These are phyloP conservation scores for Anoplopoma fimbria DNA, from an alignment of 2,113 vertebrate genomes.

Conservation along the genomic window DNA sequence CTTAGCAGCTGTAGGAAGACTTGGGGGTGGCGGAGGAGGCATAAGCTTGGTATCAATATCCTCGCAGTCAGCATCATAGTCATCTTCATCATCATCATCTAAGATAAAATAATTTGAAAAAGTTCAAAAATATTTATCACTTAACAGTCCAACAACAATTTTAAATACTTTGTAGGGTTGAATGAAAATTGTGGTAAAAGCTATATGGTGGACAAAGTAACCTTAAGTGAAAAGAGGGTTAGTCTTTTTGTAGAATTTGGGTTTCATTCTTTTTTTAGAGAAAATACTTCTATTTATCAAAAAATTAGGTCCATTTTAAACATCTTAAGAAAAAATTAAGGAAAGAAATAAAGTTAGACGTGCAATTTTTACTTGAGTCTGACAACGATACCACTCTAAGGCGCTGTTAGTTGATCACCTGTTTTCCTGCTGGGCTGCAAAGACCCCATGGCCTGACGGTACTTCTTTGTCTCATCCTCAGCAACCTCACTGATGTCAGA, in stretches of 20 bases:
- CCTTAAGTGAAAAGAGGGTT: no score
- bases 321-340: background rate
- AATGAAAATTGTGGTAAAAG: background rate
- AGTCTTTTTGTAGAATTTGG: no score
- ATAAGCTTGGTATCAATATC: slow-evolving; percentile 98
- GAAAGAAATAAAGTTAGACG: background rate
- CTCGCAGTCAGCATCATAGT: slow-evolving; percentile 97
- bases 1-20: slow-evolving; percentile 80
- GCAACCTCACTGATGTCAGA: slow-evolving; percentile 98
- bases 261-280: background rate
- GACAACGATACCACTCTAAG: background rate
- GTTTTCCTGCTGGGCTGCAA: slow-evolving; percentile 88
- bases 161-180: background rate
- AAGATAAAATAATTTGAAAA: background rate
- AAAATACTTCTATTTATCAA: background rate
- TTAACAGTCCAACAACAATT: background rate
- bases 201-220: background rate
- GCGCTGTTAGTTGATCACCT: slow-evolving; percentile 77
- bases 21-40: slow-evolving; percentile 95
- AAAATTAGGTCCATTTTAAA: background rate
- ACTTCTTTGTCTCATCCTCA: slow-evolving; percentile 96
- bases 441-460: slow-evolving; percentile 92
- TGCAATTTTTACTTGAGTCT: background rate
- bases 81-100: slow-evolving; percentile 96
- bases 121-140: background rate